phyloP scores from a whole-genome alignment of 2,113 vertebrate genomes.

The Hymenochirus boettgeri region DNA sequence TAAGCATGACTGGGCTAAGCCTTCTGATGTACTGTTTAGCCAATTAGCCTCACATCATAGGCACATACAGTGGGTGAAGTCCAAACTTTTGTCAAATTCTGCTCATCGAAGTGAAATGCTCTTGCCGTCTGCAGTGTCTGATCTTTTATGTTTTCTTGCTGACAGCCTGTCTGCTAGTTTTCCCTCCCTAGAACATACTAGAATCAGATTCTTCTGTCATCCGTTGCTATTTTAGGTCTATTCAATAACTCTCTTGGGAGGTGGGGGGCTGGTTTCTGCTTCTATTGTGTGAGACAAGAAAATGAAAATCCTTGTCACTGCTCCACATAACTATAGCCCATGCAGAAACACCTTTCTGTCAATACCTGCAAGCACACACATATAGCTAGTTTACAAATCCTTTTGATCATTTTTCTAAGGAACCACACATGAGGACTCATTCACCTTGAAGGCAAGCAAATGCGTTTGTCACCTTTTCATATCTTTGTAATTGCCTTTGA shows the following conservation, averaged over 20 bases:
- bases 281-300: background rate
- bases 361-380: background rate
- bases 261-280: background rate
- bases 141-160: constrained; percentile 42
- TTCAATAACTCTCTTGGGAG: constrained; percentile 19
- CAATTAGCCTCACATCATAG: constrained; percentile 23
- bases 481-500: constrained; percentile 29
- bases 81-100: constrained; percentile 37
- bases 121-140: constrained; percentile 34
- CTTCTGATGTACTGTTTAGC: constrained; percentile 16
- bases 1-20: constrained; percentile 33
- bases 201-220: constrained; percentile 1
- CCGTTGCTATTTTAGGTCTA: constrained; percentile 12
- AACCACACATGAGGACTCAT: constrained; percentile 9
- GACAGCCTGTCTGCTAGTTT: constrained; percentile 29
- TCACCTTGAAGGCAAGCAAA: constrained; percentile 28
- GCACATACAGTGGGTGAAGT: constrained; percentile 34
- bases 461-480: constrained; percentile 10
- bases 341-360: background rate
- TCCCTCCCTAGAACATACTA: background rate
- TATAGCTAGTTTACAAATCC: background rate
- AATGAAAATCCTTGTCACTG: constrained; percentile 7
- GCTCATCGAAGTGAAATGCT: constrained; percentile 43
- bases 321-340: background rate
- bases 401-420: constrained; percentile 14